Percentiles rank a stretch among this genome's conserved stretches.
Conservation (phyloP, 1,140 invertebrate species). For the Hyles euphorbiae region DNA sequence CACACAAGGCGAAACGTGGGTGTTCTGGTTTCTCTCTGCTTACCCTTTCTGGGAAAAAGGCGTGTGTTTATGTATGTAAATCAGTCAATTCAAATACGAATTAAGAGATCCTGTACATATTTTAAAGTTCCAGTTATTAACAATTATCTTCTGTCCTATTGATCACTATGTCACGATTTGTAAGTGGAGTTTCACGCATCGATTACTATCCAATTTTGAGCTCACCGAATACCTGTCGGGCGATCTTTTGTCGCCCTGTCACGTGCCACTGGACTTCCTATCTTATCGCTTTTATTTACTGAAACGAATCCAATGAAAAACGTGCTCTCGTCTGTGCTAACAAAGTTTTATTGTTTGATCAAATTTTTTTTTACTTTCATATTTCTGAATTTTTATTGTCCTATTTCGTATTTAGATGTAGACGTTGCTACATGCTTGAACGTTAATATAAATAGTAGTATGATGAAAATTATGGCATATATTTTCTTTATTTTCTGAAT, state of each 20-base stretch:
- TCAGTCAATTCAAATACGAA: too few species aligned
- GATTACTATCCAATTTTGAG: slow-evolving; percentile 65
- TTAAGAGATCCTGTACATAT: too few species aligned
- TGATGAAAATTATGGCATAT: too few species aligned
- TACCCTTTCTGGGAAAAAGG: too few species aligned
- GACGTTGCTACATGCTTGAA: neutral
- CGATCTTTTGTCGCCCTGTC: slow-evolving; percentile 60
- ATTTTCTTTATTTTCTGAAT: too few species aligned
- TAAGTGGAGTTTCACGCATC: slow-evolving; percentile 59
- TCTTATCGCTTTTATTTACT: slow-evolving; percentile 28
- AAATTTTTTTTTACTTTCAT: slow-evolving; percentile 15
- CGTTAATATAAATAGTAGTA: too few species aligned
- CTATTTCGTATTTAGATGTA: neutral
- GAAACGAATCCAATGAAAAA: slow-evolving; percentile 26
- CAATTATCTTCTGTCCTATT: too few species aligned
- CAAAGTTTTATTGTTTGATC: slow-evolving; percentile 22
- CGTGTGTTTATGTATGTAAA: too few species aligned
- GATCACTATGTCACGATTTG: slow-evolving; percentile 7
- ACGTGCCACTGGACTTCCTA: slow-evolving; percentile 40
- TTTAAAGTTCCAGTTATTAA: too few species aligned
- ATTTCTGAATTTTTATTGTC: slow-evolving; percentile 7
- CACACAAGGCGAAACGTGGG: too few species aligned
- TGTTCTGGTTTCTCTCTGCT: too few species aligned
- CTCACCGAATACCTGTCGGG: slow-evolving; percentile 47
- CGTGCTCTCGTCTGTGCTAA: slow-evolving; percentile 29